Base-by-base conservation (phyloP, 2,797 vertebrate species). In the Babyrousa celebensis region DNA sequence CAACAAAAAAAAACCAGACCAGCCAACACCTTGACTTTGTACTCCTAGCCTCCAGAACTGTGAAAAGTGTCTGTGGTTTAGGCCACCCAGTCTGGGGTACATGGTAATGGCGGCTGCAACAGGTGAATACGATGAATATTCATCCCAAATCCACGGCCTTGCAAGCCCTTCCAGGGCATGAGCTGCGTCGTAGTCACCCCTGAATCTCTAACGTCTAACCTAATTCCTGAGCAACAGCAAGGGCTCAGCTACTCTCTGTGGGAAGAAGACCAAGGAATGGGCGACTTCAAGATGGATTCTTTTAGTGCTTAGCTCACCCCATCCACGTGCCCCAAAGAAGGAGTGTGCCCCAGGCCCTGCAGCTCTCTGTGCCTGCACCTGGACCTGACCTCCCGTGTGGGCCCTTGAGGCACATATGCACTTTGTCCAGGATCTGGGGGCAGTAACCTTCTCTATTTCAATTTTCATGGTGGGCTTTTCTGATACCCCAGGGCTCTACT, bases 381-480 rank as follows among this genome's bases (percentile, higher is more conserved):
- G 2, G 6, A 54, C 12, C 9, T 1, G 17, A 36, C 54, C 54
- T 27, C 83, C 62, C 56, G 1, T 5, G 9, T 15, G 54, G 15
- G 12, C 43, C 25, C 12, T 11, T 1, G 1, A 15, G n/a, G 40
- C 10, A 1, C 1, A 17, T 2, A 1, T 36, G 65, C 5, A 21
- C 40, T 40, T 27, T 72, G 67, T 29, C 43, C 4, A 23, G 84
- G 23, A 48, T 5, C 52, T 20, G 11, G 0, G 21, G 63, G 29
- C 8, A 11, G 15, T 4, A 25, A 10, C 18, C n/a, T 16, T 78
- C 91, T 29, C 74, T 60, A 12, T 17, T 52, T 6, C 43, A 12
- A 21, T 32, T 29, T 27, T 54, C 56, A 10, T 2, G 18, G 12
- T 12, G 23, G 63, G 6, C 29, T 75, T 36, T 12, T 20, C 56